Evolutionary conservation across 2,113 vertebrate genomes (phyloP), one percentile per base, ranked within the genome.

Genomic region (Tinamus guttatus): DNA sequence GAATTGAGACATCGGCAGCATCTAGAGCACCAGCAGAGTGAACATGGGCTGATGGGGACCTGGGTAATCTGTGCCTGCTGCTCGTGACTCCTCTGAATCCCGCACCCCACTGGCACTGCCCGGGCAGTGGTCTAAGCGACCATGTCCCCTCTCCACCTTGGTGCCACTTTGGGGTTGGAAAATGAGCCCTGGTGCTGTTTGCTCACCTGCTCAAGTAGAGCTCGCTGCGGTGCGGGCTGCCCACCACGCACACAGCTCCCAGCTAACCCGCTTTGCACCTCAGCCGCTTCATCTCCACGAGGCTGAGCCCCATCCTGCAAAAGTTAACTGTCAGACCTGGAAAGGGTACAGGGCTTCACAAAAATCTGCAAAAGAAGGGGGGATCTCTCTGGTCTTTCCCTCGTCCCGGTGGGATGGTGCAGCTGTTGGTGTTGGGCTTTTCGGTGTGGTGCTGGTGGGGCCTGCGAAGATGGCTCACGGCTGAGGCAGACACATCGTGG

Each of bases 321-420:
- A 30, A 54, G 6, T 1, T n/a, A 38, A 11, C 3, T 38, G 32
- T 13, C 68, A 24, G 28, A 32, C 45, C 78, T 82, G 79, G 75
- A 82, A 63, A 18, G 18, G 0, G 0, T 3, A 27, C 18, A 5
- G 17, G 6, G 19, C 21, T 54, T 32, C 54, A 28, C 9, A 6
- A 32, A 32, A 16, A 28, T 13, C 21, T 27, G 56, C 2, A 27
- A 36, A n/a, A 11, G 15, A 30, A n/a, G 67, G 22, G 43, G 47
- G n/a, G n/a, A 34, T 51, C 22, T 34, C 68, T 2, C 15, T 36
- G 15, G 11, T 13, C 34, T 24, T 25, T 32, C 13, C 20, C 67
- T 58, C 12, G 2, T 24, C 2, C 1, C 0, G 0, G 13, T 9
- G 45, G n/a, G 15, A 38, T 3, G 22, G 32, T 15, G 27, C 60